Conservation (phyloP, 2,113 vertebrate species). For the Laticauda colubrina region DNA sequence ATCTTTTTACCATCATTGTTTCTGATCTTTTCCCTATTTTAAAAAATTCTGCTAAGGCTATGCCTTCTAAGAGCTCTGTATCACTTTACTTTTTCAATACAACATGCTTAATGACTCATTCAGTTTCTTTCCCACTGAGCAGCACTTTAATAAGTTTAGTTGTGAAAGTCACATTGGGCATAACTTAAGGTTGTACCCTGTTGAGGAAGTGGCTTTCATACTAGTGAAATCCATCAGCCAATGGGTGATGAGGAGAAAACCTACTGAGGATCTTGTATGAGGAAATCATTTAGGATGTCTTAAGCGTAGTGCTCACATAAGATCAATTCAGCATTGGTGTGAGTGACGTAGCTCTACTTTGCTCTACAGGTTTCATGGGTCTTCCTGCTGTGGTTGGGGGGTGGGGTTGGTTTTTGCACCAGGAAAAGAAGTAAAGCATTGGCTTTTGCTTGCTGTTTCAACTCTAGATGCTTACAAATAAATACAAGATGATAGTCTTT, state of each 20-base stretch:
- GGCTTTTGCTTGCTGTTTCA: background rate
- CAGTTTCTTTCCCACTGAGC: background rate
- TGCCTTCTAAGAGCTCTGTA: background rate
- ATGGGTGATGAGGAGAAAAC: background rate
- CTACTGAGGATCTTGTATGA: background rate
- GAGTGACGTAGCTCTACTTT: accelerated
- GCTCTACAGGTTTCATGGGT: accelerated
- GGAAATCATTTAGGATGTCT: constrained; percentile 1
- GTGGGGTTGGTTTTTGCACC: background rate
- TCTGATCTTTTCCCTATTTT: background rate
- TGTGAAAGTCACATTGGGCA: background rate
- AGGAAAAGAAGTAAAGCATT: background rate
- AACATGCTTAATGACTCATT: background rate
- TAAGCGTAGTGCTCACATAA: background rate
- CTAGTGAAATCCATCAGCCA: background rate
- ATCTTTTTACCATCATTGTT: background rate
- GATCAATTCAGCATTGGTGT: background rate
- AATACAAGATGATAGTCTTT: background rate
- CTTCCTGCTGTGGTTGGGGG: background rate
- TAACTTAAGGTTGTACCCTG: background rate
- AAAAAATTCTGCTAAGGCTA: background rate
- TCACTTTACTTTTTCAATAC: background rate
- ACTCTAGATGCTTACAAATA: background rate
- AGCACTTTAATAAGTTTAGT: background rate
- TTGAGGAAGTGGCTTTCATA: background rate